These are phyloP conservation scores for Pluvialis apricaria DNA, from an alignment of 2,113 vertebrate genomes.

Conservation along the genomic window DNA sequence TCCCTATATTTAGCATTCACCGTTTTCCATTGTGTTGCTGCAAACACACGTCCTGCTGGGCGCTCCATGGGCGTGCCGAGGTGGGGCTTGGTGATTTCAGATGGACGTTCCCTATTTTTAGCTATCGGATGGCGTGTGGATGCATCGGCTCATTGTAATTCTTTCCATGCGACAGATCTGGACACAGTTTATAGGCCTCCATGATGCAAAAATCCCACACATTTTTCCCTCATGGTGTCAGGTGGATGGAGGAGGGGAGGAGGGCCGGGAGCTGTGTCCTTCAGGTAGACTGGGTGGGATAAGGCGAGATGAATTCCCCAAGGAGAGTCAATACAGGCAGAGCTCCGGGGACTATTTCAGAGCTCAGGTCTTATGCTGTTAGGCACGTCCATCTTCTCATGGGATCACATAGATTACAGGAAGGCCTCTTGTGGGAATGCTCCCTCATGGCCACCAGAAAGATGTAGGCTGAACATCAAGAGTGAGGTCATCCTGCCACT, in stretches of 20 bases:
- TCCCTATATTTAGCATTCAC: slow-evolving; percentile 27
- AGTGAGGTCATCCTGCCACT: not conserved
- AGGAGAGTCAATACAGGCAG: not conserved
- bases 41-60: not conserved
- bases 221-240: not conserved
- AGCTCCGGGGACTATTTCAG: not conserved
- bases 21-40: not conserved
- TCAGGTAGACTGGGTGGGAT: not conserved
- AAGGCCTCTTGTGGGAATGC: not conserved
- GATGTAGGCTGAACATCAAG: not conserved
- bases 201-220: not conserved
- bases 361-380: rapidly evolving
- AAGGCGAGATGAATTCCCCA: not conserved
- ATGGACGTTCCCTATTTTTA: slow-evolving; percentile 5
- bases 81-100: not conserved
- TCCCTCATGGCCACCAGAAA: not conserved
- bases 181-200: not conserved
- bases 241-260: not conserved
- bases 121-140: not conserved
- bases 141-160: not conserved
- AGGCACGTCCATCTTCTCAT: not conserved
- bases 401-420: not conserved
- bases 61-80: rapidly evolving
- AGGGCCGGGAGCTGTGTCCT: not conserved
- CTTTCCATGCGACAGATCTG: not conserved